Evolutionary conservation across 2,113 vertebrate species (phyloP).

Genomic region (Laterallus jamaicensis): DNA sequence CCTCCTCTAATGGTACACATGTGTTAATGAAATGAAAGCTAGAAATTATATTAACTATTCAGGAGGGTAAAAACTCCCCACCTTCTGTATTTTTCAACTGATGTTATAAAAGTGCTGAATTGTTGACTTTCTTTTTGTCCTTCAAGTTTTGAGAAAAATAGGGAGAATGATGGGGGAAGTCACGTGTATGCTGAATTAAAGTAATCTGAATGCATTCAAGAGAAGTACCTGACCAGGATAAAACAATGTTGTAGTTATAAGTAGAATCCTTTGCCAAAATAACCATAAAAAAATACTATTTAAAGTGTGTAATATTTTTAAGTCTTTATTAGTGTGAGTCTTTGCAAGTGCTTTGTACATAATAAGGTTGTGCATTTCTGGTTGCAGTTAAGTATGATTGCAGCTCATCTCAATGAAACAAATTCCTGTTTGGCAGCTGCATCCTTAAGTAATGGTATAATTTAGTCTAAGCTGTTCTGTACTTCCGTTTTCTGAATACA

Average conservation of each 20-base stretch:
- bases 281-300: not conserved
- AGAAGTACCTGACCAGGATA: not conserved
- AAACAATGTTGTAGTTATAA: not conserved
- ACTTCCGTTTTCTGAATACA: slow-evolving; percentile 61
- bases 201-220: not conserved
- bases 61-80: not conserved
- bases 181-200: not conserved
- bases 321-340: not conserved
- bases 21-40: not conserved
- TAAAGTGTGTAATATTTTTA: not conserved
- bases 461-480: slow-evolving; percentile 32
- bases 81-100: not conserved
- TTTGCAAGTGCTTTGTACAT: not conserved
- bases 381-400: slow-evolving; percentile 20
- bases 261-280: not conserved
- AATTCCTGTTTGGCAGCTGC: slow-evolving; percentile 70
- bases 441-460: slow-evolving; percentile 60
- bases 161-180: not conserved
- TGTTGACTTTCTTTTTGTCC: not conserved
- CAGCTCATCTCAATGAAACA: slow-evolving; percentile 43
- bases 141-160: not conserved
- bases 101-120: not conserved
- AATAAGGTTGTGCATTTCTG: not conserved
- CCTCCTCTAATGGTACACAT: not conserved
- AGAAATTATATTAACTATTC: not conserved